These are phyloP conservation scores for Drosophila neonasuta DNA, from an alignment of 2,888 invertebrate species.

Conservation along the genomic window DNA sequence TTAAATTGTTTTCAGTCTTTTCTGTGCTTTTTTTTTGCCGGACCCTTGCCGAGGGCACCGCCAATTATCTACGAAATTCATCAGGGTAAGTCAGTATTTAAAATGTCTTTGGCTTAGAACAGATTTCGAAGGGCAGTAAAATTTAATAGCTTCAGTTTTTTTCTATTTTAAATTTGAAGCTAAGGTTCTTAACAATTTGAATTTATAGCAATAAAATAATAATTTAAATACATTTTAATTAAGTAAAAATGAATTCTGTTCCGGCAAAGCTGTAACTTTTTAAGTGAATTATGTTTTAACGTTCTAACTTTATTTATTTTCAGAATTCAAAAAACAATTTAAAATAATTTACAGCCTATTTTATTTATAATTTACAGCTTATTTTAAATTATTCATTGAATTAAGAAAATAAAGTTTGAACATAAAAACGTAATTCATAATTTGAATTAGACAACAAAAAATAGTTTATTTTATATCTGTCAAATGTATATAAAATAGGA, in stretches of 20 bases:
- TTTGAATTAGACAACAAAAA: not conserved
- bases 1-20: conserved; percentile 37
- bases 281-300: no score
- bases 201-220: no score
- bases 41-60: conserved; percentile 6
- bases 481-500: not conserved
- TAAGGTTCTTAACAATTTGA: not conserved
- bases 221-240: no score
- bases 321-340: not conserved
- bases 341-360: no score
- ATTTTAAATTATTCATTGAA: no score
- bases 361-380: no score
- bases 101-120: conserved; percentile 30
- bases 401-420: no score
- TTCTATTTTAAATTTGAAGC: not conserved
- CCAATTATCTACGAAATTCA: conserved; percentile 4
- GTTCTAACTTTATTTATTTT: no score
- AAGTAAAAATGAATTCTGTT: no score
- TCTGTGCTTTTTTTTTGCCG: conserved; percentile 8
- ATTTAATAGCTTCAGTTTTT: not conserved
- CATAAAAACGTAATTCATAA: no score
- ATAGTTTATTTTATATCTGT: not conserved
- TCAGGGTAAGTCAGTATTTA: conserved; percentile 5
- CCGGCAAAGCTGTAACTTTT: no score
- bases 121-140: not conserved